These are phyloP conservation scores for Nesoenas mayeri DNA, from an alignment of 2,113 vertebrate genomes.

Conservation along the genomic window DNA sequence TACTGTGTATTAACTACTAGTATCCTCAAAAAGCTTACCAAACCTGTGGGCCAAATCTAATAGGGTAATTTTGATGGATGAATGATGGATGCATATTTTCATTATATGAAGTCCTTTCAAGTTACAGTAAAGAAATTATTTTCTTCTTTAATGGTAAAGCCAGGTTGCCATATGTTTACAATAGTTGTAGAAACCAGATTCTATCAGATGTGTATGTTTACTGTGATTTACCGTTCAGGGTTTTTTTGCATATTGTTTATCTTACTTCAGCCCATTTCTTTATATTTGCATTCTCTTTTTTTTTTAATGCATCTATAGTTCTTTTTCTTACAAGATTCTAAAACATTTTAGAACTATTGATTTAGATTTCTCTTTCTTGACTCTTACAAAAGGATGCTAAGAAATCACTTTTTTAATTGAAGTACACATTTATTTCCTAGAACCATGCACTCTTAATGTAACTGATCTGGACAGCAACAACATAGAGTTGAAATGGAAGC, in stretches of 20 bases:
- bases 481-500: constrained; percentile 73
- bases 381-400: neutral
- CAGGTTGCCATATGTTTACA: neutral
- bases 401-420: neutral
- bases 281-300: neutral
- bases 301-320: neutral
- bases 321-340: neutral
- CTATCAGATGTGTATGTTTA: neutral
- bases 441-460: constrained; percentile 68
- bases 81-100: neutral
- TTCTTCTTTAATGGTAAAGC: neutral
- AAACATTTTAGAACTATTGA: neutral
- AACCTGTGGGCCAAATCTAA: neutral
- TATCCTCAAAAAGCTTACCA: neutral
- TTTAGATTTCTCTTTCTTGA: neutral
- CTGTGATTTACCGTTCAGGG: neutral
- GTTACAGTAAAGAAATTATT: neutral
- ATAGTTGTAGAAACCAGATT: neutral
- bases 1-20: neutral
- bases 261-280: neutral
- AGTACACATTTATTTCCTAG: constrained; percentile 41
- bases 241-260: neutral
- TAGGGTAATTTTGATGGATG: neutral
- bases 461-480: constrained; percentile 60
- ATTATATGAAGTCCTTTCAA: neutral